A percentile compares a stretch with the other conserved stretches of the same genome.
These are phyloP conservation scores for Colletes latitarsis DNA, from an alignment of 1,140 invertebrate species.

Conservation along the genomic window DNA sequence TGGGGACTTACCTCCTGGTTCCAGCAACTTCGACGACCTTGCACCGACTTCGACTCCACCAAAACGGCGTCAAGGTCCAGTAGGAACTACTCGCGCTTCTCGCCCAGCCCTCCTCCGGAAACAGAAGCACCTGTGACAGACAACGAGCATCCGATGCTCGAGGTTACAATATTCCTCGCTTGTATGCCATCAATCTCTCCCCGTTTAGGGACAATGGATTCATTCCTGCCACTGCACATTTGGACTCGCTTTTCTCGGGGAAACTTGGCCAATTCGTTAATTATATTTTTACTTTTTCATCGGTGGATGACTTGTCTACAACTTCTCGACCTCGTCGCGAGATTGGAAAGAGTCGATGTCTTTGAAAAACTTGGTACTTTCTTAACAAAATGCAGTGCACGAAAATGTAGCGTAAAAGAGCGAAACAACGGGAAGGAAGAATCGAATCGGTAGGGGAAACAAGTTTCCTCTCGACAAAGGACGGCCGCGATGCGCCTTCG, in stretches of 20 bases:
- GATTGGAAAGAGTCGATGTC: too few species aligned
- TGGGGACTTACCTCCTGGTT: slow-evolving; percentile 84
- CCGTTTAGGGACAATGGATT: too few species aligned
- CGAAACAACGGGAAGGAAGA: neutral
- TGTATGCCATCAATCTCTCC: too few species aligned
- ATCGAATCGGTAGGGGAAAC: neutral
- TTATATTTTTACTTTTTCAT: too few species aligned
- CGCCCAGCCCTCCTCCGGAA: slow-evolving; percentile 93
- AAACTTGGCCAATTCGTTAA: too few species aligned
- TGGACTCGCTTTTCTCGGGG: too few species aligned
- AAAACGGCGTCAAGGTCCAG: slow-evolving; percentile 92
- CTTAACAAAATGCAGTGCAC: too few species aligned
- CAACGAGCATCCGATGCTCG: slow-evolving; percentile 15
- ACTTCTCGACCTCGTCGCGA: too few species aligned
- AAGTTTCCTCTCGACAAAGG: slow-evolving; percentile 5
- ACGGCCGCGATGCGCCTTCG: neutral
- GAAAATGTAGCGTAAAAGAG: neutral
- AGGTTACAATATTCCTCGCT: neutral
- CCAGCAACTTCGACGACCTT: slow-evolving; percentile 92
- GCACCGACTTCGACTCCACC: slow-evolving; percentile 91
- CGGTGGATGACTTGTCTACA: too few species aligned
- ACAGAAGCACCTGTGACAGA: slow-evolving; percentile 87
- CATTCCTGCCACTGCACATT: too few species aligned
- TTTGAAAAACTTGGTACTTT: too few species aligned
- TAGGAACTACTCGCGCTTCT: slow-evolving; percentile 91